Evolutionary conservation across 2,113 vertebrate species (phyloP), one percentile per base, ranked within the genome.

Genomic region (Aplodontia rufa): DNA sequence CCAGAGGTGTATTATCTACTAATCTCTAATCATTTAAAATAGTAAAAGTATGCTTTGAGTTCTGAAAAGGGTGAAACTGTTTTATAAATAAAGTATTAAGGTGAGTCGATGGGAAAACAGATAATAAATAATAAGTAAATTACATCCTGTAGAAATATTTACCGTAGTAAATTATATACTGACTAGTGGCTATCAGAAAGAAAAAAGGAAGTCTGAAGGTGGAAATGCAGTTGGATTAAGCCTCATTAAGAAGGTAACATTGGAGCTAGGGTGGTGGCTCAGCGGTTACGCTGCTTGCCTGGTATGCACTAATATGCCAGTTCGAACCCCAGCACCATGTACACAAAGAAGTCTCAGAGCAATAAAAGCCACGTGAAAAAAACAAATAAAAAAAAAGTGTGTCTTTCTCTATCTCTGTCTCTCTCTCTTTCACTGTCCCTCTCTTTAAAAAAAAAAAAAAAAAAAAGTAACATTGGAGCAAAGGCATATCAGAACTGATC

Each of bases 1-100:
- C 60, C 72, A 51, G 19, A 83, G 42, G 12, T 51, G 17, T 82
- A 60, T 87, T 85, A 72, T 93, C 79, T 88, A 11, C 26, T 94
- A 75, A 91, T 64, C 26, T 84, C 45, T 66, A 81, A 62, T 55
- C 35, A 79, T 76, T 97, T 71, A 71, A 96, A 95, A 95, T 87
- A 74, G 35, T 89, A 82, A 91, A 91, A 62, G 75, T 93, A 58
- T 84, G 17, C 26, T 93, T 91, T 93, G 75, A 90, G 22, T 94
- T 90, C 47, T 91, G 17, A 93, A 87, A 91, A 91, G 55, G 16
- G 1, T 82, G 75, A 69, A 95, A 32, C 82, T 88, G 47, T 78
- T 91, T 95, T 83, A 20, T 24, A 55, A n/a, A 53, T 76, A 87
- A 49, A 74, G 37, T 74, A 82, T 62, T 83, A 91, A 95, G 78